Evolutionary conservation across 2,888 invertebrate genomes (phyloP), one percentile per base, ranked within the genome.

Genomic region (Mylabris sibirica): DNA sequence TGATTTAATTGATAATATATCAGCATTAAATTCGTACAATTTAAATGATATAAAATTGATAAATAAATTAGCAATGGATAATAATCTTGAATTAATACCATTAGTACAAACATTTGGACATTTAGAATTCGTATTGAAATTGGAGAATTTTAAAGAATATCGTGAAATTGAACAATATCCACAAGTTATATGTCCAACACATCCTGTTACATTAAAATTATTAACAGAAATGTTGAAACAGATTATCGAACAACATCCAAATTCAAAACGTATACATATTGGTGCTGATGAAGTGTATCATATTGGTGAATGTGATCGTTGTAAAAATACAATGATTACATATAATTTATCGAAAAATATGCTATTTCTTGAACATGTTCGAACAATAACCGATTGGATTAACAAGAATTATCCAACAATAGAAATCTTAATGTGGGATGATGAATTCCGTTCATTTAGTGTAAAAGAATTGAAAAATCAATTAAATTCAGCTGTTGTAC

Each of bases 71-170:
- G 93, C 93, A 0, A 82, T 83, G 34, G 79, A 86, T 22, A 86
- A 88, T 66, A 86, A 89, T 14, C 86, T 96, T 1, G 88, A 90
- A 71, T 86, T 94, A 0, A 93, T 95, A 75, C 95, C 95, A 0
- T 84, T 96, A 63, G 86, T 96, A n/a, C 95, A 94, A 85, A 93
- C 94, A 0, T 95, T 95, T 82, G 95, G 94, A 0, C 95, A 96
- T 81, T 85, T 96, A 85, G 95, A 95, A 82, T 93, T 91, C 85
- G 88, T 91, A 0, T 85, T 96, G 61, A 96, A 96, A 80, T 86
- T 92, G 26, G 83, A 89, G 35, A 86, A 91, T 66, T 93, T 90
- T 79, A 85, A 87, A 66, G 87, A 91, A 66, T 85, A 93, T 63
- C 85, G 95, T 73, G 95, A 95, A 84, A 86, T 89, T 0, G 82